These are phyloP conservation scores for Chironomus tentans DNA, from an alignment of 2,888 invertebrate species.

Conservation along the genomic window DNA sequence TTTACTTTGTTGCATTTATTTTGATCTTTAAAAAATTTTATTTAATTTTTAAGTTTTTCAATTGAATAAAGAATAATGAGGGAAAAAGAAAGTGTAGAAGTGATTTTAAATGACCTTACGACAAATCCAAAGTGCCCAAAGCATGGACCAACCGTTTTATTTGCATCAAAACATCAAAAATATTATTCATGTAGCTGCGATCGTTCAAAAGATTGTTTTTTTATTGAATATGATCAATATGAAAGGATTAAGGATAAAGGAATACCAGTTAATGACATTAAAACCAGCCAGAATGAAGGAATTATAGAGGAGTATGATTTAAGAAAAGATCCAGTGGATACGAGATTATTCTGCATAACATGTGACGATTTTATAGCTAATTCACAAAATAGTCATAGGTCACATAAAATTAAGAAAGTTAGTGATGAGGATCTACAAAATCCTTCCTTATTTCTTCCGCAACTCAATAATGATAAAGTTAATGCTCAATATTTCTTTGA, in stretches of 20 bases:
- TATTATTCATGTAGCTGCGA: constrained; percentile 70
- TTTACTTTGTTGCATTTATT: not conserved
- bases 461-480: constrained; percentile 62
- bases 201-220: not conserved
- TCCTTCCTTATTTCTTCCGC: constrained; percentile 59
- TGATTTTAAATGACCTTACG: constrained; percentile 48
- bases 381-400: too few relatives aligned
- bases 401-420: constrained; percentile 48
- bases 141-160: constrained; percentile 69
- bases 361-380: not conserved
- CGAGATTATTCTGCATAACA: not conserved
- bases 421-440: constrained; percentile 49
- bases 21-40: not conserved
- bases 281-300: not conserved
- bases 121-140: constrained; percentile 56
- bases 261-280: not conserved
- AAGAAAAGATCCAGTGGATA: not conserved
- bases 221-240: not conserved
- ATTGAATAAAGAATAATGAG: not conserved
- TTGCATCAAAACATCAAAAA: constrained; percentile 43
- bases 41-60: not conserved
- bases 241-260: not conserved
- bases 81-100: constrained; percentile 40
- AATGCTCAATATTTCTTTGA: constrained; percentile 87
- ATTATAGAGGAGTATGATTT: not conserved